These are phyloP conservation scores for Lampris incognitus DNA, from an alignment of 2,113 vertebrate species.

Conservation along the genomic window DNA sequence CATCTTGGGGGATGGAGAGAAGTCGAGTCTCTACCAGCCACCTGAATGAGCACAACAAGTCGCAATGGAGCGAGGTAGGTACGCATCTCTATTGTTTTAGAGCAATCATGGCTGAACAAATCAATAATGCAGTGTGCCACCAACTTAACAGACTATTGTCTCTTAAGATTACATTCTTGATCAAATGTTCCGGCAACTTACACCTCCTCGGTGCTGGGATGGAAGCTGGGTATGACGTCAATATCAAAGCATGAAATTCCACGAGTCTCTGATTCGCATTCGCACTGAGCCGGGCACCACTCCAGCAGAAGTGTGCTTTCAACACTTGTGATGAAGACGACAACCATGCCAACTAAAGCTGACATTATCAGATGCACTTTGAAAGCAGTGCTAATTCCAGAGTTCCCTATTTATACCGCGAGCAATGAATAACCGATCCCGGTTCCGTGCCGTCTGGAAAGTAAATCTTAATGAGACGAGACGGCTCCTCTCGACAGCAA, in stretches of 20 bases:
- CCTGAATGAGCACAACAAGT: constrained; percentile 37
- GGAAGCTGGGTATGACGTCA: constrained; percentile 52
- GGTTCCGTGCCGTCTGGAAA: too few relatives aligned
- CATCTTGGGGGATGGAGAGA: constrained; percentile 51
- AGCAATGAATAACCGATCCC: too few relatives aligned
- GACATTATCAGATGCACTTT: constrained; percentile 35
- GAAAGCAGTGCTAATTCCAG: too few relatives aligned
- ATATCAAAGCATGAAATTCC: constrained; percentile 48
- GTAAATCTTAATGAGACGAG: too few relatives aligned
- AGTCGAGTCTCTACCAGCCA: constrained; percentile 60
- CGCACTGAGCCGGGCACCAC: constrained; percentile 46
- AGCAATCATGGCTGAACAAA: too few relatives aligned
- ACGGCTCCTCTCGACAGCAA: too few relatives aligned
- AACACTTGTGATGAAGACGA: constrained; percentile 2
- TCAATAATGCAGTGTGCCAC: too few relatives aligned
- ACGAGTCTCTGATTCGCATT: constrained; percentile 41
- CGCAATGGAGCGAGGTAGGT: too few relatives aligned
- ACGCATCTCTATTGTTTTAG: too few relatives aligned
- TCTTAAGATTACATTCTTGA: too few relatives aligned
- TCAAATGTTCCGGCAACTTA: constrained; percentile 45
- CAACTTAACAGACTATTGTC: too few relatives aligned
- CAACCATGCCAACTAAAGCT: constrained; percentile 4
- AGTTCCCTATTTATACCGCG: too few relatives aligned
- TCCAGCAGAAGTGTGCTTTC: constrained; percentile 13
- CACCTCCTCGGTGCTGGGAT: constrained; percentile 55